Base-by-base conservation (phyloP, 1,140 invertebrate species). In the Rhyacophila brunnea region DNA sequence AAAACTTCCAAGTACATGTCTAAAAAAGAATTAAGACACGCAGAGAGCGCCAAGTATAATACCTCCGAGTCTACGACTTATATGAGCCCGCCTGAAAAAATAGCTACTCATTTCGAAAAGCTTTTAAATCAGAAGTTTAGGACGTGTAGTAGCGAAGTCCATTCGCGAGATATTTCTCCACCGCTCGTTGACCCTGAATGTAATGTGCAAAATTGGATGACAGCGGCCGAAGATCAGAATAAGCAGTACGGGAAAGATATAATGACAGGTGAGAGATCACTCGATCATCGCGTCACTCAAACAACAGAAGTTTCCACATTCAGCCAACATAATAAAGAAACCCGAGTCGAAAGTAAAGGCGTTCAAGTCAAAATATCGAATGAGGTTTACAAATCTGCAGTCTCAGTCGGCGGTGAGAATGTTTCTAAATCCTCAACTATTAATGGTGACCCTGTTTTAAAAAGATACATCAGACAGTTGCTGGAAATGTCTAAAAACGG, bases 381-480 rank as follows among this genome's bases (percentile, higher is more conserved):
- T 38, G 19, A 28, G 45, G 20, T 32, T 70, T 4, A 11, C 38
- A 34, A 15, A 23, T 13, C 11, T 42, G 10, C 38, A 44, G 13
- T 53, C 14, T 17, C 38, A 44, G 13, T 53, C 14, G 6, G 10
- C 14, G 7, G 23, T 38, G 1, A 42, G 46, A 34, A 19, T 18
- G 18, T 55, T 20, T 20, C 34, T 2, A 42, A 49, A 43, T 32
- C 18, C 18, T 50, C 55, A 19, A 51, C 47, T 40, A 15, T 14
- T 15, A 43, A 20, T 34, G 32, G n/a, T 18, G 62, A 73, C 63
- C 55, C 64, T 0, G 62, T 55, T 18, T 62, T 83, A 19, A 70
- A 77, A 62, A 69, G 67, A 13, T 81, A 82, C 63, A 71, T 83
- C 9, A 73, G 76, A 46, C 77, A 76, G 67, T 64, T 83, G 38